Evolutionary conservation across 2,797 vertebrate genomes (phyloP).

Genomic region (Circus cinereus): DNA sequence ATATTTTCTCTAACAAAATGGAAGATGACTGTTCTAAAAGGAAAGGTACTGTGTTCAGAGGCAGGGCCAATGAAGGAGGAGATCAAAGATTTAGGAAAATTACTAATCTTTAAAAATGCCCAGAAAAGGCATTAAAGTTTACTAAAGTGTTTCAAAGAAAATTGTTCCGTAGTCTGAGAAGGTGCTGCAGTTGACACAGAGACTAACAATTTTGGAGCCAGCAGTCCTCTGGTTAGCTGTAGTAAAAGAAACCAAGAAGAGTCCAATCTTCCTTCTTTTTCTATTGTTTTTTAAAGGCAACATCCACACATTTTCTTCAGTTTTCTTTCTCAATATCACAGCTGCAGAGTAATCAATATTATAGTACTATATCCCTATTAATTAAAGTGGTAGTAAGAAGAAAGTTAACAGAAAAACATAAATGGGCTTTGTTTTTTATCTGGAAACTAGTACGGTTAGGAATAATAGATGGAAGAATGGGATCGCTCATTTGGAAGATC

Average conservation of each 20-base stretch:
- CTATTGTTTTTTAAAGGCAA: neutral
- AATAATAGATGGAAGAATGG: neutral
- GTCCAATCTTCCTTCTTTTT: neutral
- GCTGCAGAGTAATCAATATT: neutral
- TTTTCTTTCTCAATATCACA: neutral
- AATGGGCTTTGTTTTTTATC: neutral
- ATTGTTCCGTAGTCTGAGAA: neutral
- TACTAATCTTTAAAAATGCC: neutral
- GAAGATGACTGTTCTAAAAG: neutral
- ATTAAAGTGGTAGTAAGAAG: neutral
- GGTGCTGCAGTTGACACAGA: neutral
- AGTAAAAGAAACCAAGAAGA: neutral
- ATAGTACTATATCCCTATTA: neutral
- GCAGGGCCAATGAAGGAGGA: neutral
- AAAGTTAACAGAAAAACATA: neutral
- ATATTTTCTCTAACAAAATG: neutral
- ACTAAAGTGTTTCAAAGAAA: neutral
- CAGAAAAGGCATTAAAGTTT: neutral
- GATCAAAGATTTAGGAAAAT: neutral
- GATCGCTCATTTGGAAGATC: neutral
- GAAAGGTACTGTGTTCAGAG: neutral
- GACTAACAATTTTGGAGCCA: neutral
- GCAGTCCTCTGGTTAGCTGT: neutral
- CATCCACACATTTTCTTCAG: neutral
- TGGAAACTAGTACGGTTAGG: neutral